Conservation (phyloP, 2,113 vertebrate species). For the Oryzias melastigma region DNA sequence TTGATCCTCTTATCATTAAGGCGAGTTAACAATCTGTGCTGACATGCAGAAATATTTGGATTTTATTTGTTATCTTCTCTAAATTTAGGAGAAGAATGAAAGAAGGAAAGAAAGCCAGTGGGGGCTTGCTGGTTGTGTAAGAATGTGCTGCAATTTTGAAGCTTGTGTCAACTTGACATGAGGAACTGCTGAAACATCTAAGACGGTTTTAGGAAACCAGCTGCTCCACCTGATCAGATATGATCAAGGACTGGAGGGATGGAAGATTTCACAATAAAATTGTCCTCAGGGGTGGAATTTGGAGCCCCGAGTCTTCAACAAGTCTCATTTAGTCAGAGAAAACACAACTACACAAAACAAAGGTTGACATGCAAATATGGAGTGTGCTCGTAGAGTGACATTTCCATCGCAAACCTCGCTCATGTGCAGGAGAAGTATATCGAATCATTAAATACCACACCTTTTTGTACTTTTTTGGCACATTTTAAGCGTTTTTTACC, state of each 20-base stretch:
- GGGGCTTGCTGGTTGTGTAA: slow-evolving; percentile 6
- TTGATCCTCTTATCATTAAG: too few relatives aligned
- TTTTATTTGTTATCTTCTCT: too few relatives aligned
- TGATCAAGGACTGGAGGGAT: slow-evolving; percentile 14
- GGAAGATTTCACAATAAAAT: slow-evolving; percentile 42
- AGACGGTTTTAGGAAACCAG: slow-evolving; percentile 18
- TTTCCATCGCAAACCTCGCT: slow-evolving; percentile 14
- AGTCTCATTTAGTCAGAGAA: slow-evolving; percentile 19
- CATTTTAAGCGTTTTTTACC: too few relatives aligned
- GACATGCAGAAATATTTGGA: too few relatives aligned
- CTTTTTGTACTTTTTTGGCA: too few relatives aligned
- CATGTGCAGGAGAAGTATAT: not conserved
- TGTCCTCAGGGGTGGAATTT: slow-evolving; percentile 37
- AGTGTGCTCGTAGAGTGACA: slow-evolving; percentile 3
- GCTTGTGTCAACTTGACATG: slow-evolving; percentile 34
- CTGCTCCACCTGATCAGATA: slow-evolving; percentile 33
- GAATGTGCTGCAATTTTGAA: slow-evolving; percentile 16
- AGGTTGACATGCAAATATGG: slow-evolving; percentile 34
- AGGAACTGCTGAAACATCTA: not conserved
- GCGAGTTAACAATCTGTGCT: too few relatives aligned
- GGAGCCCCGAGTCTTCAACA: slow-evolving; percentile 1
- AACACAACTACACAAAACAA: not conserved
- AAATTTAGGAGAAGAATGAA: slow-evolving; percentile 5
- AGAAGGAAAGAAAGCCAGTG: not conserved
- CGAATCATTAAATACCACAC: not conserved